Conservation (phyloP, 2,888 invertebrate genomes). For the Drosophila atroscutellata region DNA sequence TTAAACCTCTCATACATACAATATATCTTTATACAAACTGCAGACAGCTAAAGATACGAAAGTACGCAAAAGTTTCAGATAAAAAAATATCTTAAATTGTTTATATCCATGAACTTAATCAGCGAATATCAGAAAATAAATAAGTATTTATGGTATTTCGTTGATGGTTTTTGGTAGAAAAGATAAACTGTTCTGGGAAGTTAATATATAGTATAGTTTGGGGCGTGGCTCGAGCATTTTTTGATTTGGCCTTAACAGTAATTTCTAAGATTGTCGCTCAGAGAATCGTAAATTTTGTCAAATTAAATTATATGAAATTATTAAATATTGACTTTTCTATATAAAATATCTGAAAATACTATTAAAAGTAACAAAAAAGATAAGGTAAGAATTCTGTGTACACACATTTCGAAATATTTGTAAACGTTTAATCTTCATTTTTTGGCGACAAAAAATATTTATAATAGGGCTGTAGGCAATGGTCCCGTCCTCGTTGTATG, state of each 20-base stretch:
- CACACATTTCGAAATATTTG: too few relatives aligned
- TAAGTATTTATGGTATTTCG: background rate
- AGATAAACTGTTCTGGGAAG: background rate
- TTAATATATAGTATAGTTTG: background rate
- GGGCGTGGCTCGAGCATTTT: background rate
- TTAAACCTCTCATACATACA: background rate
- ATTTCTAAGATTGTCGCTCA: background rate
- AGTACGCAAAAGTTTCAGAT: background rate
- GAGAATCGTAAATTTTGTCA: too few relatives aligned
- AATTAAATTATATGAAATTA: too few relatives aligned
- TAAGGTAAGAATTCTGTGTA: background rate
- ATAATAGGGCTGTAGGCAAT: constrained; percentile 90
- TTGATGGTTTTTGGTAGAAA: background rate
- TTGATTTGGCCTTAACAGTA: background rate
- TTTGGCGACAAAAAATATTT: too few relatives aligned
- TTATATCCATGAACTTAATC: background rate
- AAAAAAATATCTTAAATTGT: background rate
- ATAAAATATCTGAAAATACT: background rate
- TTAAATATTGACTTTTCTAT: background rate
- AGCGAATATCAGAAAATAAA: background rate
- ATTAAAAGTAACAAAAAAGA: background rate
- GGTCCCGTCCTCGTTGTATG: constrained; percentile 92
- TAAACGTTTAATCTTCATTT: too few relatives aligned
- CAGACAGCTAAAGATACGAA: background rate
- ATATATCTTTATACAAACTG: background rate